Conservation (phyloP, 2,113 vertebrate species). For the Antennarius striatus region DNA sequence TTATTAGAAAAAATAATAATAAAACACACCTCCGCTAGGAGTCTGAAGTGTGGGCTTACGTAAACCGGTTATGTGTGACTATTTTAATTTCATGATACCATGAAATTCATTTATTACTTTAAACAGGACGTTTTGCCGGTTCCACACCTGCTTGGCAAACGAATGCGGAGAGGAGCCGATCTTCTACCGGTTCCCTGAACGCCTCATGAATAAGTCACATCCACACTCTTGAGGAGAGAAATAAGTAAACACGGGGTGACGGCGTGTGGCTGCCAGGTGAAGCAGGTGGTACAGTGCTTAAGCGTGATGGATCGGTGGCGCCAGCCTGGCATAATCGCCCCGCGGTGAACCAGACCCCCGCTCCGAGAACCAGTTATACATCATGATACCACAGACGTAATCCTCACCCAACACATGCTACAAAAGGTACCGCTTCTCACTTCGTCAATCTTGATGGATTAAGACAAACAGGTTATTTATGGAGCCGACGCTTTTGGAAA, state of each 20-base stretch:
- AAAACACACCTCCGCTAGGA: slow-evolving; percentile 48
- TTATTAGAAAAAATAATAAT: slow-evolving; percentile 70
- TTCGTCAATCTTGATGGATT: slow-evolving; percentile 72
- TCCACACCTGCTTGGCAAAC: too few relatives aligned
- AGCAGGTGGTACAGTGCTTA: slow-evolving; percentile 66
- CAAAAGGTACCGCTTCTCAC: slow-evolving; percentile 47
- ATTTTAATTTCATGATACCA: too few relatives aligned
- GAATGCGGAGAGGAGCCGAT: too few relatives aligned
- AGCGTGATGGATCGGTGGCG: slow-evolving; percentile 70
- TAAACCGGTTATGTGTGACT: too few relatives aligned
- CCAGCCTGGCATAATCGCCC: slow-evolving; percentile 64
- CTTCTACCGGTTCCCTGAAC: slow-evolving; percentile 29
- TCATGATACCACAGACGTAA: slow-evolving; percentile 65
- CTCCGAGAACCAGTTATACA: slow-evolving; percentile 71
- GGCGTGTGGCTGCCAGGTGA: slow-evolving; percentile 61
- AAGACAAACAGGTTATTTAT: slow-evolving; percentile 77
- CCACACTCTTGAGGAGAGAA: slow-evolving; percentile 60
- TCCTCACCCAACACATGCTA: slow-evolving; percentile 54
- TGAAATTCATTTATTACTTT: too few relatives aligned
- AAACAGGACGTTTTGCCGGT: too few relatives aligned
- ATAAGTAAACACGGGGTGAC: slow-evolving; percentile 46
- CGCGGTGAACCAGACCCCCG: slow-evolving; percentile 62
- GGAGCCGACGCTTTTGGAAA: slow-evolving; percentile 51
- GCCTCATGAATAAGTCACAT: slow-evolving; percentile 48
- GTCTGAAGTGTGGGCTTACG: too few relatives aligned